phyloP scores from a whole-genome alignment of 2,797 vertebrate species.

The Catharus ustulatus region DNA sequence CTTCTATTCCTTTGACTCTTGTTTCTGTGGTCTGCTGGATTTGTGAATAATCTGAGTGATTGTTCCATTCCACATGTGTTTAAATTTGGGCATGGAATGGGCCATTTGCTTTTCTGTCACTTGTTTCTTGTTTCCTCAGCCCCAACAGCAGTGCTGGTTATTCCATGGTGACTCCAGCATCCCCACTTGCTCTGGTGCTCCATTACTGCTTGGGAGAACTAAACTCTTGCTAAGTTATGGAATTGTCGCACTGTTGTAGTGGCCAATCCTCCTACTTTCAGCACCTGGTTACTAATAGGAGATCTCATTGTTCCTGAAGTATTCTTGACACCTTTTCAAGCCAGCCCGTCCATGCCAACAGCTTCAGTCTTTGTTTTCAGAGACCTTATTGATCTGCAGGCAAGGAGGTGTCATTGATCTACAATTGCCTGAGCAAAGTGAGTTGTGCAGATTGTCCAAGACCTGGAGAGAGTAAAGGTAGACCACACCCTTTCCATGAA shows the following conservation, averaged over 20 bases:
- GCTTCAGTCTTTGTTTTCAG: background rate
- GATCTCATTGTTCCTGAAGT: background rate
- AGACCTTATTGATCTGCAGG: background rate
- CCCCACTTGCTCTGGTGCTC: background rate
- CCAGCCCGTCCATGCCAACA: background rate
- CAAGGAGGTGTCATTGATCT: background rate
- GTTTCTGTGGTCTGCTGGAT: background rate
- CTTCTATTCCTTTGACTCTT: background rate
- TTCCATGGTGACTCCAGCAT: background rate
- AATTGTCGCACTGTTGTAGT: background rate
- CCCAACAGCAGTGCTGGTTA: background rate
- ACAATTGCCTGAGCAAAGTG: background rate
- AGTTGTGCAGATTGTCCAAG: background rate
- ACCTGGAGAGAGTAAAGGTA: background rate
- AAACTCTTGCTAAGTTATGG: background rate
- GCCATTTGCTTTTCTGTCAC: background rate
- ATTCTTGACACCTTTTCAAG: background rate
- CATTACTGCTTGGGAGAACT: rapidly evolving
- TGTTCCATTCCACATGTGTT: rapidly evolving
- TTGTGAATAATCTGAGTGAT: background rate
- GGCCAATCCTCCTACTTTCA: background rate
- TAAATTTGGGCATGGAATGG: background rate
- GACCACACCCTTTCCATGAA: background rate
- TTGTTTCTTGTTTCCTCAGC: background rate
- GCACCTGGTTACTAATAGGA: background rate